phyloP scores from a whole-genome alignment of 2,797 vertebrate genomes.

The Ctenopoma multispine region DNA sequence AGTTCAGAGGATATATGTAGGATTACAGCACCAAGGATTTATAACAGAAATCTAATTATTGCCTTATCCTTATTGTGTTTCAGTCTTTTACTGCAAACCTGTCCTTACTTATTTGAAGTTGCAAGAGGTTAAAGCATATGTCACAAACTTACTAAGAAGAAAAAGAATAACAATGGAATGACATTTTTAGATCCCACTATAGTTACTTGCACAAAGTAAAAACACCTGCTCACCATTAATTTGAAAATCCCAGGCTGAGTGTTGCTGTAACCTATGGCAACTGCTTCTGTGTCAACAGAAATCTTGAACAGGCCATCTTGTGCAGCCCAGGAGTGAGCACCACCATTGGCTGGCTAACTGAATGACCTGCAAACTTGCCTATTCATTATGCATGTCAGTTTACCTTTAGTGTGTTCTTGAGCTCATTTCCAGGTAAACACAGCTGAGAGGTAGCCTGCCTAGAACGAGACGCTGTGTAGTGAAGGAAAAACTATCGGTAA shows the following conservation, averaged over 20 bases:
- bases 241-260: conserved; percentile 49
- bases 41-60: background rate
- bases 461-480: conserved; percentile 1
- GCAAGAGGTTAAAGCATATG: background rate
- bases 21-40: background rate
- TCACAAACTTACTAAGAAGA: background rate
- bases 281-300: conserved; percentile 80
- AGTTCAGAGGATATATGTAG: background rate
- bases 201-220: conserved; percentile 39
- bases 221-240: conserved; percentile 58
- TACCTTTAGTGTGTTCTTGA: conserved; percentile 78
- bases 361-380: conserved; percentile 74
- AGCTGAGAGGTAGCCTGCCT: conserved; percentile 41
- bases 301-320: conserved; percentile 70
- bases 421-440: conserved; percentile 75
- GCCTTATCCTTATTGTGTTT: background rate
- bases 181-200: background rate
- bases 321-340: conserved; percentile 39
- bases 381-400: conserved; percentile 81
- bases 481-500: conserved; percentile 44
- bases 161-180: background rate
- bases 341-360: conserved; percentile 75
- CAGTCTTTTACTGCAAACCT: background rate
- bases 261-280: conserved; percentile 77
- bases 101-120: background rate